Evolutionary conservation across 1,140 invertebrate genomes (phyloP), one percentile per base, ranked within the genome.

Genomic region (Neodiprion pinetum): DNA sequence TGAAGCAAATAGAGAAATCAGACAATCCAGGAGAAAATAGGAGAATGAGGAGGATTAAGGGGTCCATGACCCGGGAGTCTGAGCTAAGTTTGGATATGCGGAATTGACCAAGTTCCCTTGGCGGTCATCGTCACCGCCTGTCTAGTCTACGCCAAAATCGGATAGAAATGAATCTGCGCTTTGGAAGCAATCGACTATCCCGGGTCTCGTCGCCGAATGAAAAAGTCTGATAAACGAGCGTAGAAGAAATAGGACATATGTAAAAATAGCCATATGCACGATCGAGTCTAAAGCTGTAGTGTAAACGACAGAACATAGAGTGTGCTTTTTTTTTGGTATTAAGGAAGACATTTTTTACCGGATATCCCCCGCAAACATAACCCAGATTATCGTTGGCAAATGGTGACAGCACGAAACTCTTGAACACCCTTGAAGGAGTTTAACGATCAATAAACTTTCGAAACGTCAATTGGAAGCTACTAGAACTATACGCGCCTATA

Each of bases 101-200:
- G n/a, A 61, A 61, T 61, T 61, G 53, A 61, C 53, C 53, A 61
- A 17, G n/a, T 61, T 61, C n/a, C 53, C 11, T 61, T 61, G 53
- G 53, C 53, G 53, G 53, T 61, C 53, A 61, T 61, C n/a, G 53
- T 5, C 53, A 61, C 53, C 53, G 53, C n/a, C 53, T 61, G 53
- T 61, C 53, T 61, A 17, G 53, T 61, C 53, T 61, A 61, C 53
- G 53, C 53, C 53, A 61, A 61, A 61, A 61, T 61, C n/a, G 53
- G 53, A 12, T 61, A 61, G n/a, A 61, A 61, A 61, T 17, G n/a
- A 61, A 61, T 61, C n/a, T 9, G n/a, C 53, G n/a, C 28, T 40
- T 40, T 40, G 28, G 28, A 40, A 40, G 28, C 1, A 1, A 40
- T 40, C 28, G 28, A 40, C 1, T 17, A 17, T 61, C n/a, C 53